Conservation (phyloP, 2,888 invertebrate genomes). For the Deroplatys truncata region DNA sequence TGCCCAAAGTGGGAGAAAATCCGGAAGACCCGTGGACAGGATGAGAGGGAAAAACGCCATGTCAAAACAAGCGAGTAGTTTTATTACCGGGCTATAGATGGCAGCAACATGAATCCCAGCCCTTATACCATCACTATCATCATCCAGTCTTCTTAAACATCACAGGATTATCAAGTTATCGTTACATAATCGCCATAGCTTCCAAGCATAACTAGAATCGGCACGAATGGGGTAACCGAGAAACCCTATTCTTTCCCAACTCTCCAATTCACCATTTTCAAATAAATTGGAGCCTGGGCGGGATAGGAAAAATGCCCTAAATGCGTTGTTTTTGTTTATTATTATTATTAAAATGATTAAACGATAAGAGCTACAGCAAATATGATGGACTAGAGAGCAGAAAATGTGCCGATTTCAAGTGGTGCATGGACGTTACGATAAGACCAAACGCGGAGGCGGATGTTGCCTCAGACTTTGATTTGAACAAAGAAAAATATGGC, state of each 20-base stretch:
- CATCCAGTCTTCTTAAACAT: slow-evolving; percentile 20
- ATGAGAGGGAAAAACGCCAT: background rate
- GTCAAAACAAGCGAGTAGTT: background rate
- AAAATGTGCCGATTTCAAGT: background rate
- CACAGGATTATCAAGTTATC: slow-evolving; percentile 17
- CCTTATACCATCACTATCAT: background rate
- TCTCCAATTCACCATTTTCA: background rate
- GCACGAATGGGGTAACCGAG: background rate
- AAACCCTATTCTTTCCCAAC: background rate
- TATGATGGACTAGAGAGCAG: background rate
- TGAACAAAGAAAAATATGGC: background rate
- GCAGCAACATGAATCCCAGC: background rate
- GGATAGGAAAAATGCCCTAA: background rate
- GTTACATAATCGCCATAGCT: background rate
- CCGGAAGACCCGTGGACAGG: background rate
- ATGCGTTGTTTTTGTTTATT: background rate
- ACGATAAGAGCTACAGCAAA: background rate
- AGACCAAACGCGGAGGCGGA: background rate
- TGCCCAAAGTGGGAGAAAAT: background rate
- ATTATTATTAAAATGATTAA: background rate
- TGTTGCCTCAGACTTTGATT: background rate
- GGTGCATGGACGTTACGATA: background rate
- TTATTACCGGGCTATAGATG: background rate
- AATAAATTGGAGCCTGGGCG: background rate
- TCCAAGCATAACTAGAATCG: background rate